Percentiles rank a stretch among this genome's conserved stretches.
phyloP scores from a whole-genome alignment of 2,797 vertebrate species.

The Kryptolebias ocellatus region DNA sequence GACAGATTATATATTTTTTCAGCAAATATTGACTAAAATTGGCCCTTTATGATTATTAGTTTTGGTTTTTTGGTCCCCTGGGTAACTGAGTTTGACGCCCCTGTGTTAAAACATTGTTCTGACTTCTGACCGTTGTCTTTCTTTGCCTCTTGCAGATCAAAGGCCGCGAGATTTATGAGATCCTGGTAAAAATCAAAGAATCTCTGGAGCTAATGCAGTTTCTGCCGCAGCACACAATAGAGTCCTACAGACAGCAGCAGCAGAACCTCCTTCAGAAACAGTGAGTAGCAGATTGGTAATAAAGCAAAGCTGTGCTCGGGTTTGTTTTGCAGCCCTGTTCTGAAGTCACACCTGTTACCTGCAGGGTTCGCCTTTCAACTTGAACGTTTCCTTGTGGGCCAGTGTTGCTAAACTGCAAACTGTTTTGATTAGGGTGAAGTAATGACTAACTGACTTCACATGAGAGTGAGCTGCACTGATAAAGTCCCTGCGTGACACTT shows the following conservation, averaged over 20 bases:
- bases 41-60: too few relatives aligned
- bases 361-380: slow-evolving; percentile 36
- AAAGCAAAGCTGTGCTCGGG: background rate
- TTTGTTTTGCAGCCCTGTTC: too few relatives aligned
- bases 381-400: background rate
- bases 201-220: slow-evolving; percentile 99
- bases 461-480: slow-evolving; percentile 23
- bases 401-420: background rate
- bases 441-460: slow-evolving; percentile 36
- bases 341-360: background rate
- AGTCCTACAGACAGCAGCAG: slow-evolving; percentile 97
- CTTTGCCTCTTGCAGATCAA: slow-evolving; percentile 84
- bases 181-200: slow-evolving; percentile 98
- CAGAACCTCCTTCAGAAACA: slow-evolving; percentile 98
- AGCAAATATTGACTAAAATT: too few relatives aligned
- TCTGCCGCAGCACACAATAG: slow-evolving; percentile 97
- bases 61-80: background rate
- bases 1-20: too few relatives aligned
- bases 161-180: slow-evolving; percentile 97
- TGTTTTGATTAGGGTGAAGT: slow-evolving; percentile 15
- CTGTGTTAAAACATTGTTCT: background rate
- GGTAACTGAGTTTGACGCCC: too few relatives aligned
- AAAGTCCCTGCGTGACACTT: slow-evolving; percentile 18
- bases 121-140: background rate
- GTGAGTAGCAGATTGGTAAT: slow-evolving; percentile 83